Base-by-base conservation (phyloP, 2,113 vertebrate genomes). In the Dryoscopus gambensis region DNA sequence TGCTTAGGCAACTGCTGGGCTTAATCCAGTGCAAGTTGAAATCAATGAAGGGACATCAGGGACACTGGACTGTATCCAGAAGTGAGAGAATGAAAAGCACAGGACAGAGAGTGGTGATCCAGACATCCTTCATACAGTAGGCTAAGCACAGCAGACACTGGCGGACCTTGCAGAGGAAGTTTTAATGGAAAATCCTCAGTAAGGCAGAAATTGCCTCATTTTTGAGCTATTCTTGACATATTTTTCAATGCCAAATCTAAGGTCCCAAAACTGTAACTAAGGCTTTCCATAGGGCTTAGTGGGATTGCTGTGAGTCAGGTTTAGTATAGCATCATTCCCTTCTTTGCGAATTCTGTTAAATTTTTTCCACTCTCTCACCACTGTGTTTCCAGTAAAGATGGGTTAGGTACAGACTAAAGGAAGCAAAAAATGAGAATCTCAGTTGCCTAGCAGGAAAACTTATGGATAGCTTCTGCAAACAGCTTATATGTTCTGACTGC, bases 291-390 rank as follows among this genome's bases (percentile, higher is more conserved):
- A 3, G 49, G 50, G 55, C 21, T 89, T 80, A 87, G 42, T 9
- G 46, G 15, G 31, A 80, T 92, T 92, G 76, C 46, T 16, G 6
- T 83, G 64, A 84, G 49, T 73, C 84, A 87, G 42, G 91, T 64
- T 73, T 77, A 80, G 55, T 33, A 53, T 3, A 53, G n/a, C 25
- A 68, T 65, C 37, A 73, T 63, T 90, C 59, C 24, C 56, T 64
- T 62, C 67, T n/a, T 50, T 70, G 11, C 1, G 6, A 76, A 76
- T 57, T 21, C 47, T 89, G 37, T 40, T 71, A 68, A 73, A 79
- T 65, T 85, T 7, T 91, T 96, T 96, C 94, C 92, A 90, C 44
- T 88, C 47, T 88, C 89, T 87, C 87, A 83, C 12, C 42, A 27
- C 75, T 31, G 8, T 55, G 11, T 91, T 93, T 93, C 79, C 90